Evolutionary conservation across 2,888 invertebrate genomes (phyloP).

Genomic region (Lycophotia porphyrea): DNA sequence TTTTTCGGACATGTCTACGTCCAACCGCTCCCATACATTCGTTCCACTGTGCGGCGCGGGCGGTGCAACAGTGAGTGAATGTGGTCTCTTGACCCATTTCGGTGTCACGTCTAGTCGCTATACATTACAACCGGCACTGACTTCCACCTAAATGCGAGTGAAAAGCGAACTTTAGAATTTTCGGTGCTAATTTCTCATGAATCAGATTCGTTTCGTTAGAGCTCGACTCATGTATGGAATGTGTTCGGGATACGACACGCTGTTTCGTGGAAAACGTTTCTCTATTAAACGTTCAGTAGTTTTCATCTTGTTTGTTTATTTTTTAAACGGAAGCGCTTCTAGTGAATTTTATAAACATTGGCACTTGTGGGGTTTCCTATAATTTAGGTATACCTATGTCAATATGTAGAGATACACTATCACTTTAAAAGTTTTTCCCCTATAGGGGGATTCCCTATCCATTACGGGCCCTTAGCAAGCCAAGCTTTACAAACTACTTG

Average conservation of each 20-base stretch:
- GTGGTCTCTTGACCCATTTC: constrained; percentile 82
- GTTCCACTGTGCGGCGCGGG: too few relatives aligned
- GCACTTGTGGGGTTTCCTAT: neutral
- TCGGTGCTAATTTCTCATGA: constrained; percentile 55
- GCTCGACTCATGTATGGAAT: constrained; percentile 20
- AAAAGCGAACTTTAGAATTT: constrained; percentile 58
- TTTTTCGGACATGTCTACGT: too few relatives aligned
- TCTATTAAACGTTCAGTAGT: constrained; percentile 13
- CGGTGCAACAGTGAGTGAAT: constrained; percentile 73
- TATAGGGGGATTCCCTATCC: constrained; percentile 30
- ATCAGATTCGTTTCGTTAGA: constrained; percentile 42
- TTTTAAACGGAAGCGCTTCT: constrained; percentile 30
- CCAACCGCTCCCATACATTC: too few relatives aligned
- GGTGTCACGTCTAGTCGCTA: constrained; percentile 71
- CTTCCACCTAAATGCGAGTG: constrained; percentile 56
- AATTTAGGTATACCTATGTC: constrained; percentile 4
- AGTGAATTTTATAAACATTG: constrained; percentile 29
- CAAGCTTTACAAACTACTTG: constrained; percentile 43
- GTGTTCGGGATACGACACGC: constrained; percentile 23
- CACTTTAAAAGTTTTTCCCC: constrained; percentile 44
- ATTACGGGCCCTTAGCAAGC: constrained; percentile 37
- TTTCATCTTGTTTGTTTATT: neutral
- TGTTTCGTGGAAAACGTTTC: constrained; percentile 20
- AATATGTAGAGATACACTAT: constrained; percentile 19
- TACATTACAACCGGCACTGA: constrained; percentile 57